These are phyloP conservation scores for Rhopalosiphum maidis DNA, from an alignment of 1,140 invertebrate species.

Conservation along the genomic window DNA sequence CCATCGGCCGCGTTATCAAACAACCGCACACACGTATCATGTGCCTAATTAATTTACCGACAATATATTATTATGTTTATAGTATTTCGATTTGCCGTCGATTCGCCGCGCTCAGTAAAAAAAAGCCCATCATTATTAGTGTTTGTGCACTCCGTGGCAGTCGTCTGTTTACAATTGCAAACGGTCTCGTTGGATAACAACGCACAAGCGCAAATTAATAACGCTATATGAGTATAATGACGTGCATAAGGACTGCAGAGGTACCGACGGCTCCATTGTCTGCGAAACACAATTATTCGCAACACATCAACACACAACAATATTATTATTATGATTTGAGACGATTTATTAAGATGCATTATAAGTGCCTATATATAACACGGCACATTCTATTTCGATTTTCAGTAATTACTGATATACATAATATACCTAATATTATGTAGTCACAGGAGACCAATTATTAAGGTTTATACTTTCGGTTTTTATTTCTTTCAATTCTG, in stretches of 20 bases:
- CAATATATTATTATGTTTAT: not conserved
- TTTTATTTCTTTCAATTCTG: not conserved
- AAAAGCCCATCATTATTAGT: not conserved
- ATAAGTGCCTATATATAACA: not conserved
- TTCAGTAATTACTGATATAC: not conserved
- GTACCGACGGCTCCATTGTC: not conserved
- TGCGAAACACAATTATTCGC: not conserved
- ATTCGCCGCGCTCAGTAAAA: not conserved
- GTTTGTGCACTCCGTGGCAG: not conserved
- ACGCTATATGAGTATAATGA: not conserved
- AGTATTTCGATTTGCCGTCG: not conserved
- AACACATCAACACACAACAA: not conserved
- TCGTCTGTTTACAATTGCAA: not conserved
- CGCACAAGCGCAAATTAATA: not conserved
- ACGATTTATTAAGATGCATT: not conserved
- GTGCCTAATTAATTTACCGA: conserved; percentile 17
- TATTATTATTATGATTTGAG: too few species aligned
- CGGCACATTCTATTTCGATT: not conserved
- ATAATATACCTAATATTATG: too few species aligned
- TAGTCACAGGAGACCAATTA: too few species aligned
- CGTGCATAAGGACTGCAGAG: too few species aligned
- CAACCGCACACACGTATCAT: not conserved
- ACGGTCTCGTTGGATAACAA: not conserved
- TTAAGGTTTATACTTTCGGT: conserved; percentile 5
- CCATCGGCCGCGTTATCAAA: not conserved